These are phyloP conservation scores for Heliconius ismenius DNA, from an alignment of 2,888 invertebrate genomes.

Conservation along the genomic window DNA sequence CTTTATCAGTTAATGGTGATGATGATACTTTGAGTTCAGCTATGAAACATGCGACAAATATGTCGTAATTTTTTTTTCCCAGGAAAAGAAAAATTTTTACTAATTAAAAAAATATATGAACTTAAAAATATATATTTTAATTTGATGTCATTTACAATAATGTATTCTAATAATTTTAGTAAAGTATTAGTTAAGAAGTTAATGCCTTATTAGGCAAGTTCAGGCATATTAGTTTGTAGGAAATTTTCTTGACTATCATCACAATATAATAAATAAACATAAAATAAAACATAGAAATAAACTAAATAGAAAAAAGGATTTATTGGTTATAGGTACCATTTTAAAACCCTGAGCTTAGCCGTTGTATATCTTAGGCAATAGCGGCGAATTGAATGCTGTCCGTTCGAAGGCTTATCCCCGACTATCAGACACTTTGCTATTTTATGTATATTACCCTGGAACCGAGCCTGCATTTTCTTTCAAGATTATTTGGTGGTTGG, in stretches of 20 bases:
- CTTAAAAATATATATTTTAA: no score
- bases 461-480: conserved; percentile 30
- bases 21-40: no score
- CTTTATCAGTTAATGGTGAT: no score
- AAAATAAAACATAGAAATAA: neutral
- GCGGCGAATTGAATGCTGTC: conserved; percentile 70
- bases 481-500: conserved; percentile 16
- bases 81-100: no score
- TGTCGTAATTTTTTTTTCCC: no score
- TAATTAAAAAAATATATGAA: no score
- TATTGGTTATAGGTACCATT: conserved; percentile 32
- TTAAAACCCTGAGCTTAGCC: conserved; percentile 59
- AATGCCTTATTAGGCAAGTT: no score
- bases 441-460: conserved; percentile 37
- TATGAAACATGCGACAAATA: no score
- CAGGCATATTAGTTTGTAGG: neutral
- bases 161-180: no score
- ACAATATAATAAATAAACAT: neutral
- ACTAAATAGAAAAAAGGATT: neutral
- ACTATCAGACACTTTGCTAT: conserved; percentile 63
- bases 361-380: conserved; percentile 65
- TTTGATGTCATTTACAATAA: no score
- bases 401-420: conserved; percentile 68
- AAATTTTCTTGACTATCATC: neutral
- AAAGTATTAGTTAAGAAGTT: no score